Base-by-base conservation (phyloP, 2,888 invertebrate genomes). In the Macropis europaea region DNA sequence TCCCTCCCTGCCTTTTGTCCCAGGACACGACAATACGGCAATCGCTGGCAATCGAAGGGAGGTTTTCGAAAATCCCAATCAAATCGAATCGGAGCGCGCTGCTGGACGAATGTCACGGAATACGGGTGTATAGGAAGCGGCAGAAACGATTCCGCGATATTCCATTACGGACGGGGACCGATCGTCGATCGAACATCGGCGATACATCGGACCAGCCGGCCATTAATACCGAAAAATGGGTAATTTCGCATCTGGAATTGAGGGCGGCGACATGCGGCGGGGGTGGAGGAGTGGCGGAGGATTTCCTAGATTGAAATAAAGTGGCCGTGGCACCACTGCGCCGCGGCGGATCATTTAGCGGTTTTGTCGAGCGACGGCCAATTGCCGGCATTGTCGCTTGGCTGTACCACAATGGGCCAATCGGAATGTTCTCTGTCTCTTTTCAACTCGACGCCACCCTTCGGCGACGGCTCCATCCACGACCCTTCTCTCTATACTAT, bases 311-410 rank as follows among this genome's bases (percentile, higher is more conserved):
- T 89, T 89, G 89, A 89, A 89, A 89, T 89, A 89, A 89, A 89
- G 89, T 89, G 89, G 88, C 87, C 86, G 88, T 87, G 85, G 87
- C 86, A 87, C 83, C 88, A 85, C 84, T 85, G 84, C 85, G 87
- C 84, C 84, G 79, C 83, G 87, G 87, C 87, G 88, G 90, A 90
- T 89, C 90, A 88, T 90, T 90, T 90, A 90, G 90, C 88, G 90
- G 90, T 90, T 90, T 90, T 90, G 90, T 90, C 90, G 89, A 89
- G 89, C 90, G 89, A 89, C 89, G 88, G 89, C 89, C 90, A 90
- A 90, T 90, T 90, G 90, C 87, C 86, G 87, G 90, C 90, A 90
- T 90, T 90, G 90, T 90, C 88, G 89, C 88, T 88, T 86, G 84
- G 87, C 85, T 88, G 87, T 86, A 84, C 89, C 89, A 90, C 90